Evolutionary conservation across 2,113 vertebrate species (phyloP), one percentile per base, ranked within the genome.

Genomic region (Strigops habroptila): DNA sequence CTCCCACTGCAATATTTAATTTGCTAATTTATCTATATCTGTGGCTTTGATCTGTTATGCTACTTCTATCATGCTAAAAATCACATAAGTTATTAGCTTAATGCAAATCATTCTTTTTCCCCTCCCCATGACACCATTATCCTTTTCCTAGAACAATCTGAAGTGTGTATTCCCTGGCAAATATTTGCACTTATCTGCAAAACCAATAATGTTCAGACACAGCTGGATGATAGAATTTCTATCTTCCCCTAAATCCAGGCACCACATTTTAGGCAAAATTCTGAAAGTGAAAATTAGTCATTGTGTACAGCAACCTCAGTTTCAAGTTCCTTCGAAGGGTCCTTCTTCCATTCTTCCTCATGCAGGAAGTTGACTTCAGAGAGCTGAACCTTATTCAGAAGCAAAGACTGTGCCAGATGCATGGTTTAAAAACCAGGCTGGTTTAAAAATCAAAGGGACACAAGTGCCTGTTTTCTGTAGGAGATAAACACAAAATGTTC

Each of bases 381-480:
- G 14, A 31, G 27, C 15, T 86, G 67, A 82, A 90, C 71, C 49
- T 65, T 62, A 46, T 80, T 86, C 91, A 75, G 74, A 95, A 91
- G 31, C 3, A 10, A 2, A 63, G 68, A 82, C 18, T 39, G 10
- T 48, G 64, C 49, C 93, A 97, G 90, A 94, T 88, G 92, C 91
- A 95, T 79, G 86, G 52, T 85, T 87, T 57, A n/a, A n/a, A n/a
- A n/a, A 35, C 13, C 57, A 59, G 33, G 57, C 27, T 82, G 84
- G 48, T 86, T 86, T 60, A 73, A 91, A 97, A 95, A 95, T n/a
- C 68, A 33, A 91, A 94, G 51, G 78, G 49, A 93, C 70, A 80
- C n/a, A 85, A 76, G 31, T 62, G 41, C 31, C 52, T 87, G 52
- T 23, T 93, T 92, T 73, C 57, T 63, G 63, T 35, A 67, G 59